phyloP scores from a whole-genome alignment of 2,113 vertebrate genomes.

The Oncorhynchus mykiss region DNA sequence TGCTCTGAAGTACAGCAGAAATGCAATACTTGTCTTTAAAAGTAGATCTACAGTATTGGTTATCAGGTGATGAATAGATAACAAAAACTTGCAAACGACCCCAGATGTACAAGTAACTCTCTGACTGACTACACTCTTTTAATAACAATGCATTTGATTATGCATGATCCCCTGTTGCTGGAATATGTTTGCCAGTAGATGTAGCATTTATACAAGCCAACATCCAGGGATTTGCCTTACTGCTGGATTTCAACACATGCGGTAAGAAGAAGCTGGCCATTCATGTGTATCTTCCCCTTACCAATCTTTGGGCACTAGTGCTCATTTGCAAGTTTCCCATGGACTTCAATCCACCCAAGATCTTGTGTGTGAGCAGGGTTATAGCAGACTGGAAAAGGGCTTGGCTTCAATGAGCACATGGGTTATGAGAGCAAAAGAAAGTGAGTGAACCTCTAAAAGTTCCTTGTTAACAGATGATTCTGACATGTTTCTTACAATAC shows the following conservation, averaged over 20 bases:
- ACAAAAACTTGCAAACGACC: neutral
- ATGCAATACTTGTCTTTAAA: neutral
- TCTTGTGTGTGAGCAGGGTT: conserved; percentile 47
- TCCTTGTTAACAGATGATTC: neutral
- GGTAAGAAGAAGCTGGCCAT: neutral
- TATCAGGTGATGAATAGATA: neutral
- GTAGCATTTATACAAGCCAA: too few relatives aligned
- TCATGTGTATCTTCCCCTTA: neutral
- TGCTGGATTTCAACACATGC: neutral
- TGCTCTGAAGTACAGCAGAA: neutral
- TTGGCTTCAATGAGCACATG: conserved; percentile 38
- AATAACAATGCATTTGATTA: too few relatives aligned
- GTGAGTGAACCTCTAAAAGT: neutral
- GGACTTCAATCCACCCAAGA: conserved; percentile 22
- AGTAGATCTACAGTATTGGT: neutral
- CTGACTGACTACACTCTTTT: too few relatives aligned
- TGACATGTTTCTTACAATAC: neutral
- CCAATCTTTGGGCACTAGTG: conserved; percentile 35
- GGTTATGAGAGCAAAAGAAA: conserved; percentile 5
- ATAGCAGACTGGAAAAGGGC: conserved; percentile 42
- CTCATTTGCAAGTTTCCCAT: conserved; percentile 24
- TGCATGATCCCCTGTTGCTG: too few relatives aligned
- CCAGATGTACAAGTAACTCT: neutral
- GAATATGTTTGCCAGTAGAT: too few relatives aligned
- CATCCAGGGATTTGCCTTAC: neutral